A percentile compares a stretch with the other conserved stretches of the same genome.
Conservation (phyloP, 1,140 invertebrate genomes). For the Drosophila saltans region DNA sequence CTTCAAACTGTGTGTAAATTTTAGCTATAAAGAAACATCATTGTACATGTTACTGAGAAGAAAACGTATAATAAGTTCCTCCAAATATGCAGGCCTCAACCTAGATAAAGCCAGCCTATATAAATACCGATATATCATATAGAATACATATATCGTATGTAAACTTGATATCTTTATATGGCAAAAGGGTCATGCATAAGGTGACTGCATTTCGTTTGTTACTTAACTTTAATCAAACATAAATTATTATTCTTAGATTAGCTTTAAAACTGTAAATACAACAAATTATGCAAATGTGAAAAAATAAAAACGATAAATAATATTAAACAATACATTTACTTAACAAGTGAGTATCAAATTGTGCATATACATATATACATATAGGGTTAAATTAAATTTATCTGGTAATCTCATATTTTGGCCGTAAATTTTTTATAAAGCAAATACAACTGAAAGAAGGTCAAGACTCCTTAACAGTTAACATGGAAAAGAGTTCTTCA, state of each 20-base stretch:
- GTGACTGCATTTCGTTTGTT: conserved; percentile 19
- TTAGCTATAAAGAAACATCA: conserved; percentile 51
- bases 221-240: conserved; percentile 24
- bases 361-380: conserved; percentile 71
- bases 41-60: conserved; percentile 64
- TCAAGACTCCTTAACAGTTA: no score
- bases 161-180: conserved; percentile 5
- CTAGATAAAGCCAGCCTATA: conserved; percentile 32
- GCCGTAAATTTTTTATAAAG: no score
- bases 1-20: conserved; percentile 45
- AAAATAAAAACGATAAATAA: conserved; percentile 39
- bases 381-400: no score
- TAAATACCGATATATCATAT: conserved; percentile 30
- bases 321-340: conserved; percentile 30
- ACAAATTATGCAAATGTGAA: conserved; percentile 58
- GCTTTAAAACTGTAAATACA: conserved; percentile 46
- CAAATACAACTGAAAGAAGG: no score
- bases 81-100: conserved; percentile 64
- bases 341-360: conserved; percentile 65
- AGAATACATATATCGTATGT: conserved; percentile 15
- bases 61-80: conserved; percentile 78
- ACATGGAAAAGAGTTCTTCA: no score
- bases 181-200: conserved; percentile 40
- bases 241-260: conserved; percentile 20
- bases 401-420: no score